Evolutionary conservation across 2,113 vertebrate species (phyloP), one percentile per base, ranked within the genome.

Genomic region (Nematolebias whitei): DNA sequence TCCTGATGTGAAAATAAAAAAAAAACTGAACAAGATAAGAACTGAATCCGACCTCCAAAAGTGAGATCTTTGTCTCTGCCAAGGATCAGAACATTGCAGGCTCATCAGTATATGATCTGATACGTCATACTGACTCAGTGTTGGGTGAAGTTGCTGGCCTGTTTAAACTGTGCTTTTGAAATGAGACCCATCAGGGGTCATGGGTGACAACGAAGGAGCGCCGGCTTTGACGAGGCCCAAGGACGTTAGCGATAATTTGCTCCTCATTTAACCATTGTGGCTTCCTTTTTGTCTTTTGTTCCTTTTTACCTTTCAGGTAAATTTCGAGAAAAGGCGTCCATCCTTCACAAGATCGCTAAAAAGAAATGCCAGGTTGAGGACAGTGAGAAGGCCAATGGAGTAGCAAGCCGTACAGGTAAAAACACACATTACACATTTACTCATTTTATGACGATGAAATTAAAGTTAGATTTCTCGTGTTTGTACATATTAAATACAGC

Each of bases 301-400:
- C 26, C 26, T 35, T 35, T 68, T 55, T 29, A 22, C 15, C 20
- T 89, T 94, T 64, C 90, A 99, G 97, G 98, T 76, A 96, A 95
- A 79, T 99, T 99, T 88, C 94, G 95, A 75, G 97, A 99, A 92
- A 98, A 96, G 79, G 98, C 96, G 0, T 98, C 97, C 64, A 98
- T 98, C 84, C 96, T 99, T 59, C 96, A 99, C 85, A 99, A 98
- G 93, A 98, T 99, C 0, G 97, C 98, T 68, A 99, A 99, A 93
- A 98, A 96, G 94, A 99, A 98, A 87, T 98, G 96, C 84, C 96
- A 98, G 71, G 96, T 95, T 68, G 97, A 98, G 72, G 97, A 99
- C 77, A 93, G 94, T 3, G 96, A 96, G 86, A 94, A 93, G 72
- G 93, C 95, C 66, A 98, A 98, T 16, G 96, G 96, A 60, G 94